Evolutionary conservation across 1,140 invertebrate species (phyloP).

Genomic region (Globodera rostochiensis): DNA sequence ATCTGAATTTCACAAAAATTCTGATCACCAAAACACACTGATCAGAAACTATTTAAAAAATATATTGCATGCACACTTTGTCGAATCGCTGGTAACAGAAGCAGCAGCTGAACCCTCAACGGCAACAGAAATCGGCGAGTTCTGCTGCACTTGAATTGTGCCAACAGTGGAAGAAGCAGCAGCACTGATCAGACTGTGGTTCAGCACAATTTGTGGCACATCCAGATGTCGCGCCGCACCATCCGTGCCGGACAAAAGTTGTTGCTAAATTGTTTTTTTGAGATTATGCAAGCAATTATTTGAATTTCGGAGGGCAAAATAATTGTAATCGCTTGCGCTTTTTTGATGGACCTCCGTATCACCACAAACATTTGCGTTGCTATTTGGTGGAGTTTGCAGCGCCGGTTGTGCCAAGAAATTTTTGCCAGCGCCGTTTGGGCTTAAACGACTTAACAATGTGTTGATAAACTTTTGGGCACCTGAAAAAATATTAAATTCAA

Average conservation of each 20-base stretch:
- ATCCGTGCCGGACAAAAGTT: background rate
- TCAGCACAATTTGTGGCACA: slow-evolving; percentile 5
- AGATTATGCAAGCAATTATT: too few relatives aligned
- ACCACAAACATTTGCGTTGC: background rate
- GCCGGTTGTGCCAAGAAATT: background rate
- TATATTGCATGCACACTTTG: background rate
- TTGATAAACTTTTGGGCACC: background rate
- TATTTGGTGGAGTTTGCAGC: background rate
- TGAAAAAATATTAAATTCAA: background rate
- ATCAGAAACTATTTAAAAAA: too few relatives aligned
- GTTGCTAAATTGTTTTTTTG: background rate
- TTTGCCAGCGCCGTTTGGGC: background rate
- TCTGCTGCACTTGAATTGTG: background rate
- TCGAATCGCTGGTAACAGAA: background rate
- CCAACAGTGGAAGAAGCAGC: background rate
- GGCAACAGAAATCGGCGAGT: background rate
- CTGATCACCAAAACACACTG: too few relatives aligned
- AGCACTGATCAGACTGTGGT: background rate
- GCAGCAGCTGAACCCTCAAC: background rate
- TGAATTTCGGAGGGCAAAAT: too few relatives aligned
- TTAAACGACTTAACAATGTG: background rate
- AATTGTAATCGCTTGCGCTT: too few relatives aligned
- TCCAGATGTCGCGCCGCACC: background rate
- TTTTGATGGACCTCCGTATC: background rate
- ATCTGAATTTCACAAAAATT: too few relatives aligned